phyloP scores from a whole-genome alignment of 2,113 vertebrate genomes.

The Ceuthmochares aereus region DNA sequence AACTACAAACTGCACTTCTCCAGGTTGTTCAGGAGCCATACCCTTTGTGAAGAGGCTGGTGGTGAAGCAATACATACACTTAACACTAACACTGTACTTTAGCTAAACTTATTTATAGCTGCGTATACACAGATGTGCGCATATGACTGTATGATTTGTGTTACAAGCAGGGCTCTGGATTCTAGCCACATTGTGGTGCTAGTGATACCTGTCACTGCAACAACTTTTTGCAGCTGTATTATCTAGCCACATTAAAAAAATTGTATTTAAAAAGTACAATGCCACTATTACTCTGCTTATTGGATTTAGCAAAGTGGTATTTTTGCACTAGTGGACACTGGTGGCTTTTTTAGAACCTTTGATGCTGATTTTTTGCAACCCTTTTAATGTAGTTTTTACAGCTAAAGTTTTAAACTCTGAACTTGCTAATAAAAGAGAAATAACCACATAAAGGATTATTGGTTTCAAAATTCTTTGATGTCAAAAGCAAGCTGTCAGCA shows the following conservation, averaged over 20 bases:
- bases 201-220: slow-evolving; percentile 22
- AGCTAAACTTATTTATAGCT: slow-evolving; percentile 33
- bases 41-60: not conserved
- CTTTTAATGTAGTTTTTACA: not conserved
- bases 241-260: not conserved
- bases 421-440: not conserved
- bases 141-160: not conserved
- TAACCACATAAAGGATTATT: not conserved
- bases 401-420: not conserved
- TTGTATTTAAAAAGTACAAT: not conserved
- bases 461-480: not conserved
- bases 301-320: not conserved
- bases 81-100: not conserved
- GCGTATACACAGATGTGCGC: fast-evolving
- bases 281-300: not conserved
- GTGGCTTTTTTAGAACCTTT: not conserved
- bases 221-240: not conserved
- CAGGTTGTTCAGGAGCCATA: not conserved
- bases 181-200: not conserved
- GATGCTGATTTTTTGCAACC: not conserved
- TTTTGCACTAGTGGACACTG: not conserved
- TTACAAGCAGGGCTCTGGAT: not conserved
- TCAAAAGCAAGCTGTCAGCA: not conserved
- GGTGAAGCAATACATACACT: not conserved
- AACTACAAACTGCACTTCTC: not conserved